phyloP scores from a whole-genome alignment of 2,797 vertebrate species.

The Delichon dasypus region DNA sequence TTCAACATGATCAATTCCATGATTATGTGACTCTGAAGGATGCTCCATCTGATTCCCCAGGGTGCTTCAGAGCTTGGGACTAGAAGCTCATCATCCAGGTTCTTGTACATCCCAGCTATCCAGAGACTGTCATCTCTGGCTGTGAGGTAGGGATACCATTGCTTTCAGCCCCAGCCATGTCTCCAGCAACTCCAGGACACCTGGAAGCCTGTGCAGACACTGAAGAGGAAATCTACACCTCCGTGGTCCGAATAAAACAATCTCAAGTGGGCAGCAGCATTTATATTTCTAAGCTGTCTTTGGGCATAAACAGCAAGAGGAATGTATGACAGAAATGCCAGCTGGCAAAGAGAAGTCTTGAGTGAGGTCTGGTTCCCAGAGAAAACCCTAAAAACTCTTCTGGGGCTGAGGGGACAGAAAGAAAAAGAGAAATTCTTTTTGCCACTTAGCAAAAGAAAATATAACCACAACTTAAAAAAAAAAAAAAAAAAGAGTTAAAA shows the following conservation, averaged over 20 bases:
- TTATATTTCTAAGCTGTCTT: constrained; percentile 13
- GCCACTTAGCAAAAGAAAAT: constrained; percentile 23
- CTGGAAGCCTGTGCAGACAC: not conserved
- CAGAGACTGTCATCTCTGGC: accelerated
- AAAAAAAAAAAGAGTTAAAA: constrained; percentile 51
- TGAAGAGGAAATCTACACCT: not conserved
- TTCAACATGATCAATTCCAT: not conserved
- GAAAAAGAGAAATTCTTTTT: constrained; percentile 15
- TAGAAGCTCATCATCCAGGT: not conserved
- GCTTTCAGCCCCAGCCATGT: not conserved
- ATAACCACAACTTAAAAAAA: constrained; percentile 37
- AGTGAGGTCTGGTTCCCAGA: constrained; percentile 39
- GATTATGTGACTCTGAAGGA: not conserved
- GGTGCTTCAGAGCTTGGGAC: not conserved
- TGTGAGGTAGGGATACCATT: not conserved
- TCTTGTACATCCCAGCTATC: not conserved
- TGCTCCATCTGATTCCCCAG: not conserved
- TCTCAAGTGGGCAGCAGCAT: not conserved
- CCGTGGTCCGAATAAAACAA: accelerated
- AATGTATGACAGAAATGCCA: not conserved
- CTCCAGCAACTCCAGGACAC: not conserved
- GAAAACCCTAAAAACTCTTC: constrained; percentile 16
- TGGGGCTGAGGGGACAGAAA: not conserved
- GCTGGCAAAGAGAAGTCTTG: not conserved
- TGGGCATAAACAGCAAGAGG: constrained; percentile 6